phyloP scores from a whole-genome alignment of 2,797 vertebrate genomes.

The Myotis findleyi region DNA sequence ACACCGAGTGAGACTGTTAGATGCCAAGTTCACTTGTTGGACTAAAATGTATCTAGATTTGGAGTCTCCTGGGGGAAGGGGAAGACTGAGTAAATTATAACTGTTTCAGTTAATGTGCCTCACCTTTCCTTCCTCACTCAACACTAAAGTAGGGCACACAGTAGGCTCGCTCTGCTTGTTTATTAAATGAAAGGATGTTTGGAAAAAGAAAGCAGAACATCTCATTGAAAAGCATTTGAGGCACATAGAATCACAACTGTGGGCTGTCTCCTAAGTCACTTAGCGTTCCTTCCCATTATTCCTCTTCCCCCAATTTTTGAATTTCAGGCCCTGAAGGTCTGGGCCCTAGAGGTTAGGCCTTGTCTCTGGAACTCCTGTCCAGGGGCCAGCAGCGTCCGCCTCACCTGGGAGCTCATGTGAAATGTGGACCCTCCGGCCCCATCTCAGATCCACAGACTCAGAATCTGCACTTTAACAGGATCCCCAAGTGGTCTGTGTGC shows the following conservation, averaged over 20 bases:
- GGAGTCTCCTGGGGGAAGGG: not conserved
- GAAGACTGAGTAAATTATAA: not conserved
- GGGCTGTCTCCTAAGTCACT: not conserved
- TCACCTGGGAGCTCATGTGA: not conserved
- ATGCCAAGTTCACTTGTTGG: not conserved
- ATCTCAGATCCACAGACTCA: not conserved
- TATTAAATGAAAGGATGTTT: not conserved
- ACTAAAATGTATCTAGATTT: not conserved
- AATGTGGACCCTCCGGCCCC: not conserved
- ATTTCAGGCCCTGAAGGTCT: not conserved
- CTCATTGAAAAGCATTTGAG: not conserved
- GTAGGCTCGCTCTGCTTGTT: not conserved
- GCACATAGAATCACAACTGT: not conserved
- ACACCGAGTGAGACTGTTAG: conserved; percentile 2
- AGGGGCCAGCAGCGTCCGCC: not conserved
- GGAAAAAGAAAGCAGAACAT: not conserved
- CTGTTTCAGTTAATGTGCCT: not conserved
- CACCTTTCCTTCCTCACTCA: not conserved
- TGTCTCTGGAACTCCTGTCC: not conserved
- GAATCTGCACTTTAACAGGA: not conserved
- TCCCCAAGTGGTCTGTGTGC: not conserved
- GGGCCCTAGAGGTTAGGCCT: not conserved
- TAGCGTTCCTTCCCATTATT: not conserved
- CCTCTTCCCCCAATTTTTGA: not conserved
- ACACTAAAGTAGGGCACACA: not conserved